phyloP scores from a whole-genome alignment of 2,888 invertebrate species.

The Apotomis betuletana region DNA sequence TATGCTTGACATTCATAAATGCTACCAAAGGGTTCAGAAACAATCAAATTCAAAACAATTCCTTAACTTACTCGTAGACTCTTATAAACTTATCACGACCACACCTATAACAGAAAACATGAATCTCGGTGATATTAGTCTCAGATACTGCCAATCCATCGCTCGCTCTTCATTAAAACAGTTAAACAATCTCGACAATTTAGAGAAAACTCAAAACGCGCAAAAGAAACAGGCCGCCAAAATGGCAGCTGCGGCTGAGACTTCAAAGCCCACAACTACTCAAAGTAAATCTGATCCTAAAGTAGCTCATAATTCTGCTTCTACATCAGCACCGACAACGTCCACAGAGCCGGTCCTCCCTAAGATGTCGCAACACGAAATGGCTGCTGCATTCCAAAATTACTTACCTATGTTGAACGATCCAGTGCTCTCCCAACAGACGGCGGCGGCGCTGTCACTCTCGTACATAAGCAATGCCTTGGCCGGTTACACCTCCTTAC shows the following conservation, averaged over 20 bases:
- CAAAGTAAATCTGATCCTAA: slow-evolving; percentile 59
- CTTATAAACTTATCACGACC: slow-evolving; percentile 86
- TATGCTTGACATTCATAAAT: slow-evolving; percentile 85
- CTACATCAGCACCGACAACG: slow-evolving; percentile 45
- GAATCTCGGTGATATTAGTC: slow-evolving; percentile 86
- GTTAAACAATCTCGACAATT: slow-evolving; percentile 70
- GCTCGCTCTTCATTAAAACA: slow-evolving; percentile 82
- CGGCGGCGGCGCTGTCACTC: slow-evolving; percentile 69
- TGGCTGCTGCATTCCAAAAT: slow-evolving; percentile 70
- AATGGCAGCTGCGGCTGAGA: slow-evolving; percentile 51
- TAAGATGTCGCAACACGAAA: slow-evolving; percentile 69
- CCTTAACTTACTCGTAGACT: slow-evolving; percentile 86
- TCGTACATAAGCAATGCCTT: slow-evolving; percentile 71
- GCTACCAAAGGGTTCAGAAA: slow-evolving; percentile 87
- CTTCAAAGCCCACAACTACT: slow-evolving; percentile 48
- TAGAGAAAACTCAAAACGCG: slow-evolving; percentile 68
- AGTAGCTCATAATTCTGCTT: slow-evolving; percentile 45
- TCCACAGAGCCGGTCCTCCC: slow-evolving; percentile 56
- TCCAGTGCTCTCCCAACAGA: slow-evolving; percentile 66
- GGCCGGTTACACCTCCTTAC: slow-evolving; percentile 65
- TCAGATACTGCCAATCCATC: slow-evolving; percentile 87
- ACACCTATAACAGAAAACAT: slow-evolving; percentile 85
- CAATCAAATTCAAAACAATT: slow-evolving; percentile 84
- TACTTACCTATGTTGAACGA: slow-evolving; percentile 73
- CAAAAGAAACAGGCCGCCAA: slow-evolving; percentile 70